Evolutionary conservation across 2,888 invertebrate species (phyloP).

Genomic region (Prosopocoilus inquinatus): DNA sequence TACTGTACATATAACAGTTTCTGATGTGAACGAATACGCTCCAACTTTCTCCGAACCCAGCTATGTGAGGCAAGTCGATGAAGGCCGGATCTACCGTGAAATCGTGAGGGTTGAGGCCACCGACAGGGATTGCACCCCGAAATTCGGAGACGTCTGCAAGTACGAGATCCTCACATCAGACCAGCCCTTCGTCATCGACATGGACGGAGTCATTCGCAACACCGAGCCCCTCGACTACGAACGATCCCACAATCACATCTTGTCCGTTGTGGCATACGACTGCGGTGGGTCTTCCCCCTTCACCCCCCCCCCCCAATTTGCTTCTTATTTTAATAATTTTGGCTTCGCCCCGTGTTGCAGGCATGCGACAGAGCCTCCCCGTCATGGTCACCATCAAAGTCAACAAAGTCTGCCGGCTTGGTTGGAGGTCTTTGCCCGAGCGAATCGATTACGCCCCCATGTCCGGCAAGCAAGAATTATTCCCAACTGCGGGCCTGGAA

Average conservation of each 20-base stretch:
- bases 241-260: constrained; percentile 90
- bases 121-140: constrained; percentile 93
- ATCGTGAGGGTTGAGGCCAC: constrained; percentile 89
- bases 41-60: constrained; percentile 89
- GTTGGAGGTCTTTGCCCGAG: constrained; percentile 68
- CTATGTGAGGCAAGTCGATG: constrained; percentile 87
- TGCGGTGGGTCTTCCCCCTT: constrained; percentile 62
- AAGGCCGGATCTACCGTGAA: constrained; percentile 85
- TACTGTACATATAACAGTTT: constrained; percentile 90
- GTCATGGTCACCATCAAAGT: constrained; percentile 93
- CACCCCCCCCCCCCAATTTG: no score
- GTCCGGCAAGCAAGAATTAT: constrained; percentile 75
- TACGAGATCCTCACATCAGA: constrained; percentile 93
- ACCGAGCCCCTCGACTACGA: constrained; percentile 92
- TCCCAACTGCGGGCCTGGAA: constrained; percentile 72
- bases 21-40: constrained; percentile 94
- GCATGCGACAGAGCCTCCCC: constrained; percentile 86
- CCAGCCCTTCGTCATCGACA: constrained; percentile 87
- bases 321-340: neutral
- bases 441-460: constrained; percentile 85
- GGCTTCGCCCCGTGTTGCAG: constrained; percentile 22
- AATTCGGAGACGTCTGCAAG: constrained; percentile 94
- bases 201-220: constrained; percentile 92
- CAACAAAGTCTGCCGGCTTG: constrained; percentile 55
- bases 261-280: constrained; percentile 95